Base-by-base conservation (phyloP, 2,888 invertebrate species). In the Drosophila mimica region DNA sequence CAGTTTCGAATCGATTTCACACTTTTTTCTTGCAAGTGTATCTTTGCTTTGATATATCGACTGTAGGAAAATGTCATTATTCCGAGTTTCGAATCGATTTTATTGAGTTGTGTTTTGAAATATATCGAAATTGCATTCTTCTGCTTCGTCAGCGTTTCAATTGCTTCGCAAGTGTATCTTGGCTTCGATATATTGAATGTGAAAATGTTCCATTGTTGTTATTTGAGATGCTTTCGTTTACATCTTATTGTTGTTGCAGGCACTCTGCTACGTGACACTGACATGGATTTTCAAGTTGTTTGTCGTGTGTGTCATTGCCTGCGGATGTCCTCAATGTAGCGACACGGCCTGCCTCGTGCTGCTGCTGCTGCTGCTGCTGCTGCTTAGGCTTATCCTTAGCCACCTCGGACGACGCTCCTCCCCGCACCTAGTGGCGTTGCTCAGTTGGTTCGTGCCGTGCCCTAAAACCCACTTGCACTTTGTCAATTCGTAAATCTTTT, bases 251-350 rank as follows among this genome's bases (percentile, higher is more conserved):
- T 57, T 49, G 46, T 46, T 46, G 82, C 61, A 74, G 85, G 79
- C 80, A 76, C 82, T 83, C 79, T 66, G 71, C 80, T 89, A 92
- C 91, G 92, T 91, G 92, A 92, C 92, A 91, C 83, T 91, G 91
- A 90, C 89, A 91, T 86, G 91, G 87, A 90, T 88, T 91, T 85
- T 86, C 82, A 84, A 87, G 90, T 82, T 90, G 89, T 80, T 79
- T 82, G 70, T 70, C 70, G 31, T 31, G 68, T 82, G 66, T 71
- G 70, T 56, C 63, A 71, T 79, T 82, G 84, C 82, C 84, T 72
- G 76, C 81, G 81, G 86, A 86, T 74, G 71, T 90, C 89, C 84
- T 88, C 74, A 74, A 68, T 70, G 70, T 60, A 46, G 57, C 48
- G 38, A 61, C 58, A 66, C 61, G 40, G 43, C 34, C 63, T 58